Conservation (phyloP, 2,888 invertebrate genomes). For the Carterocephalus palaemon region DNA sequence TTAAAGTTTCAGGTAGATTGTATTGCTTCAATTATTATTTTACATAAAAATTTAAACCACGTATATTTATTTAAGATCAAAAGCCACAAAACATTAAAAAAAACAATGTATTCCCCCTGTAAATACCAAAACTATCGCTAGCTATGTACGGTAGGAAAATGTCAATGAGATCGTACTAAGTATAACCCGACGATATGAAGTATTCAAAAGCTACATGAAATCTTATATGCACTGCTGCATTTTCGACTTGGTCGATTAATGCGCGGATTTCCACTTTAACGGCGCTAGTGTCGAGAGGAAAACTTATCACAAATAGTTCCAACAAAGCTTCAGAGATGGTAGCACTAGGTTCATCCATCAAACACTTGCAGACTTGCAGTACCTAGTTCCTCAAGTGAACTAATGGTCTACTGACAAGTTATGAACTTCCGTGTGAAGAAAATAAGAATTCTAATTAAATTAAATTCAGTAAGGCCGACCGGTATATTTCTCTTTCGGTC, state of each 20-base stretch:
- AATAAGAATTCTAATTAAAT: no score
- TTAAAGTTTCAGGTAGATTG: constrained; percentile 15
- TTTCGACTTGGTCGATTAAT: constrained; percentile 43
- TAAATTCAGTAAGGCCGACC: no score
- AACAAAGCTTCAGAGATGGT: constrained; percentile 6
- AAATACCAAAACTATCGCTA: constrained; percentile 8
- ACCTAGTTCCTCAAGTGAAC: no score
- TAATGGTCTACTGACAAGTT: no score
- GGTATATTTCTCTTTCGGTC: no score
- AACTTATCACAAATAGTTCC: not conserved
- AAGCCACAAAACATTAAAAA: constrained; percentile 48
- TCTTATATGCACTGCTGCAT: constrained; percentile 16
- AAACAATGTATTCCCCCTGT: constrained; percentile 38
- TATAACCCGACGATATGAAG: constrained; percentile 35
- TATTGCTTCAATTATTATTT: constrained; percentile 30
- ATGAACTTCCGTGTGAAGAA: no score
- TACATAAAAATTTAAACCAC: constrained; percentile 20
- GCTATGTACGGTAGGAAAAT: constrained; percentile 36
- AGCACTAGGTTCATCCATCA: constrained; percentile 6
- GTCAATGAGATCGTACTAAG: constrained; percentile 49
- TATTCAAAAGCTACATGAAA: not conserved
- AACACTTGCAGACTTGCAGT: no score
- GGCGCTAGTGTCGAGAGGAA: constrained; percentile 6
- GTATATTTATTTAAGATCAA: constrained; percentile 41
- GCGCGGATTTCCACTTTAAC: constrained; percentile 38